Percentiles rank a stretch among this genome's conserved stretches.
phyloP scores from a whole-genome alignment of 2,113 vertebrate species.

The Sakesphorus luctuosus region DNA sequence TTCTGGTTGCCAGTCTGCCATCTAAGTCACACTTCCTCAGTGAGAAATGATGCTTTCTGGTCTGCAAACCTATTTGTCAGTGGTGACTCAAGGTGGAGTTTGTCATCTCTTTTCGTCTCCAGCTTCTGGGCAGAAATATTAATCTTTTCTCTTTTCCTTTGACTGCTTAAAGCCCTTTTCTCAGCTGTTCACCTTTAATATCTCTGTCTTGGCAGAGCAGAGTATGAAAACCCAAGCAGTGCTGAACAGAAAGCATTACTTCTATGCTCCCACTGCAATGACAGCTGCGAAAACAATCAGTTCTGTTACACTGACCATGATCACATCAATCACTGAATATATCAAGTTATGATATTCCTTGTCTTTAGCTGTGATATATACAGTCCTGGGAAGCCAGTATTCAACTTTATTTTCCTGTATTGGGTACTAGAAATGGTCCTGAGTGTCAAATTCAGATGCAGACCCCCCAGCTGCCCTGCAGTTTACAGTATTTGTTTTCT shows the following conservation, averaged over 20 bases:
- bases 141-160: constrained; percentile 23
- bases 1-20: not conserved
- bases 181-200: constrained; percentile 30
- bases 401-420: not conserved
- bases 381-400: not conserved
- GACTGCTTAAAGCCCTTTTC: constrained; percentile 31
- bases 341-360: not conserved
- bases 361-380: not conserved
- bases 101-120: constrained; percentile 30
- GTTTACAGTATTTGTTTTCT: not conserved
- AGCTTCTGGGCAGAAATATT: constrained; percentile 10
- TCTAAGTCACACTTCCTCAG: not conserved
- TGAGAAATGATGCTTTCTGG: not conserved
- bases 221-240: not conserved
- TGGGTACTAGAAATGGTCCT: not conserved
- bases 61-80: constrained; percentile 8
- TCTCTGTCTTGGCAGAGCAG: not conserved
- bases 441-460: not conserved
- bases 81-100: not conserved
- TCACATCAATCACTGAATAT: not conserved
- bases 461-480: not conserved
- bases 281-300: not conserved
- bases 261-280: not conserved
- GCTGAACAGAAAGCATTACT: constrained; percentile 9
- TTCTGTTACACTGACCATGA: not conserved